Evolutionary conservation across 1,140 invertebrate species (phyloP), one percentile per base, ranked within the genome.

Genomic region (roundworm (Caenorhabditis elegans)): DNA sequence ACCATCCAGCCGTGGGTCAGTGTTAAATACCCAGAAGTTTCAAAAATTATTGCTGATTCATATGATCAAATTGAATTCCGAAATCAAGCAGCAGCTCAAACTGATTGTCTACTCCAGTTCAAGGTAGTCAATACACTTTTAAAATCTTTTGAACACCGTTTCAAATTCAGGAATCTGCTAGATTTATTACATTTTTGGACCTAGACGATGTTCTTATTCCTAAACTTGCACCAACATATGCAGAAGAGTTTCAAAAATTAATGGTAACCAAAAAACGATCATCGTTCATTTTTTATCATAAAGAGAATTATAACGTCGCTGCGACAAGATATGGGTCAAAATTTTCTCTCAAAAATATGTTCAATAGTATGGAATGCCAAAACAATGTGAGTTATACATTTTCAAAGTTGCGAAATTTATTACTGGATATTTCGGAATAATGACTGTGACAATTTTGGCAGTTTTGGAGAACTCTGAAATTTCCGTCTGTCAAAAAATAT

Each of bases 21-120:
- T 1, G n/a, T 76, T 1, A 46, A 77, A 26, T 48, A 76, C 6
- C 31, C 65, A 0, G 2, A 34, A 11, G 36, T 81, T 1, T 70
- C 70, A 26, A 3, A 19, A n/a, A 6, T 36, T 4, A 22, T 47
- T n/a, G 65, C 43, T 8, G 60, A 81, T 28, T 46, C 80, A 0
- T 70, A 47, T 53, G 47, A 53, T 3, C 34, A 76, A 22, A 48
- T 76, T 5, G 80, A 81, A 22, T 81, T 81, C 24, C 17, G 53
- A 46, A 76, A 76, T 51, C 65, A 81, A 51, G 80, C 80, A n/a
- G 60, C 80, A 0, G 80, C 80, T 6, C 70, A 76, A 13, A 51
- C 80, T 4, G 80, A 81, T 26, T 81, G 80, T 47, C 49, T 81
- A 17, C 65, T 81, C 0, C 39, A 76, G 11, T 76, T 70, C 24